Percentiles rank a stretch among this genome's conserved stretches.
Evolutionary conservation across 2,888 invertebrate species (phyloP).

Genomic region (Pyrrhosoma nymphula): DNA sequence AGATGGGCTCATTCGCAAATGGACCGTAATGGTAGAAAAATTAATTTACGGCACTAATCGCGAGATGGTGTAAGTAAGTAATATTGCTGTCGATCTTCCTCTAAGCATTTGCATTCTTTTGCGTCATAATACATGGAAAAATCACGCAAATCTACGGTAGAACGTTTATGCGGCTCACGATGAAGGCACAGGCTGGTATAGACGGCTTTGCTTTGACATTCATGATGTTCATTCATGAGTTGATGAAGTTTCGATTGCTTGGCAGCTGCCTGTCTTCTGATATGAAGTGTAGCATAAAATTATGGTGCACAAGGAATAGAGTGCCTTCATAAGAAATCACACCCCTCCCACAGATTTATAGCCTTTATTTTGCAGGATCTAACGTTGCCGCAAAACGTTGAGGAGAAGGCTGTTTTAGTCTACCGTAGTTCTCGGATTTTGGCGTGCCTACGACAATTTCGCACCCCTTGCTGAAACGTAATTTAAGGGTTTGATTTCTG

Average conservation of each 20-base stretch:
- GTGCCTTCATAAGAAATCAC: not conserved
- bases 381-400: not conserved
- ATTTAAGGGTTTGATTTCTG: not conserved
- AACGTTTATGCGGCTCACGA: not conserved
- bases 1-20: no score
- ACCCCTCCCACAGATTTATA: not conserved
- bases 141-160: no score
- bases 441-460: not conserved
- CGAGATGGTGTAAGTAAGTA: no score
- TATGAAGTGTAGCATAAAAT: not conserved
- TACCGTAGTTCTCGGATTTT: not conserved
- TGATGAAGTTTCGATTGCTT: no score
- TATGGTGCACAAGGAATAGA: not conserved
- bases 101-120: no score
- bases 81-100: no score
- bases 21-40: no score
- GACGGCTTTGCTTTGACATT: no score
- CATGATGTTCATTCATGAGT: no score
- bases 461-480: not conserved
- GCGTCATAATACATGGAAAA: no score
- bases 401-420: not conserved
- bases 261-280: not conserved
- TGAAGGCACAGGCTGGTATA: not conserved
- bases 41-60: no score
- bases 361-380: not conserved